Percentiles rank a stretch among this genome's conserved stretches.
Conservation (phyloP, 1,140 invertebrate species). For the Geopemphigus sp. region DNA sequence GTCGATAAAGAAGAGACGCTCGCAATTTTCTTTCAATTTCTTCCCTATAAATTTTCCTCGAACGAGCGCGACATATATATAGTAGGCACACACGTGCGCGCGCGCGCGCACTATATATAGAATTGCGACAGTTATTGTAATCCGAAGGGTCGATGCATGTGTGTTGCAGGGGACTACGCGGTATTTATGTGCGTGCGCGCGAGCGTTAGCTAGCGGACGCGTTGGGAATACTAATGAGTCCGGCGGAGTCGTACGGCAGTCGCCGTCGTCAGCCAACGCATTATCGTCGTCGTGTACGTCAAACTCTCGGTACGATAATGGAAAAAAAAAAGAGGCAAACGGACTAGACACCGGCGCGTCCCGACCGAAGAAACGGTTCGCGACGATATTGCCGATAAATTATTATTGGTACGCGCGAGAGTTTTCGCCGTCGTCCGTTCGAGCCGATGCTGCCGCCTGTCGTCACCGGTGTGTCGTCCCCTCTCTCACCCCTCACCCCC, state of each 20-base stretch:
- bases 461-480: too few relatives aligned
- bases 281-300: too few relatives aligned
- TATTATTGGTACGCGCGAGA: too few relatives aligned
- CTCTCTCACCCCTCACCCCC: too few relatives aligned
- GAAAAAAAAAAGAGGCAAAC: too few relatives aligned
- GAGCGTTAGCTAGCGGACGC: not conserved
- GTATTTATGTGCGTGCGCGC: slow-evolving; percentile 14
- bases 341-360: too few relatives aligned
- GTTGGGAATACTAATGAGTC: slow-evolving; percentile 32
- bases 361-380: too few relatives aligned
- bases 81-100: not conserved
- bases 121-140: slow-evolving; percentile 38
- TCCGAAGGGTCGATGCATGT: slow-evolving; percentile 27
- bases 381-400: too few relatives aligned
- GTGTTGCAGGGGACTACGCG: slow-evolving; percentile 7
- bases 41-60: slow-evolving; percentile 1
- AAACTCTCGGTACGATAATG: too few relatives aligned
- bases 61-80: not conserved
- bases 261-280: slow-evolving; percentile 4
- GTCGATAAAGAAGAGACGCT: not conserved
- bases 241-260: not conserved
- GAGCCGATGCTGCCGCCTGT: too few relatives aligned
- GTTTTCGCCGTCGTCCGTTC: too few relatives aligned
- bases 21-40: slow-evolving; percentile 38
- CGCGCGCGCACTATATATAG: not conserved